Evolutionary conservation across 1,140 invertebrate species (phyloP).

Genomic region (Bombus ignitus): DNA sequence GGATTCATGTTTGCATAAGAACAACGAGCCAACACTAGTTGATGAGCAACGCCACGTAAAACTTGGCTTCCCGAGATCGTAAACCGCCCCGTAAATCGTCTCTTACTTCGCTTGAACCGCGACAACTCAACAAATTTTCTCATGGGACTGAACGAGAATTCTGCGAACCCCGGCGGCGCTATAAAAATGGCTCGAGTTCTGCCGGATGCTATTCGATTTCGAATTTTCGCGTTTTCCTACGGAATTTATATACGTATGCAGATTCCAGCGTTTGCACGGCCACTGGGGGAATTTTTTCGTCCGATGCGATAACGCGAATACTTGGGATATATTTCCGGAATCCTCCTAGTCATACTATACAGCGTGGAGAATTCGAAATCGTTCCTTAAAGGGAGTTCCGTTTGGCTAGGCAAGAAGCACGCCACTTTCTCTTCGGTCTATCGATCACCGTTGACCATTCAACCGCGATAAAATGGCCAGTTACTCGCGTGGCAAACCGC

Average conservation of each 20-base stretch:
- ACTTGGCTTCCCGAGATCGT: neutral
- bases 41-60: conserved; percentile 26
- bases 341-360: neutral
- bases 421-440: conserved; percentile 11
- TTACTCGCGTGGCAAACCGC: conserved; percentile 44
- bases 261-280: neutral
- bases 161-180: neutral
- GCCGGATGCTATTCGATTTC: conserved; percentile 2
- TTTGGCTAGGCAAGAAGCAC: neutral
- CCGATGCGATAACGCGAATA: conserved; percentile 1
- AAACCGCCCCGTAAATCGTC: neutral
- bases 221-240: neutral
- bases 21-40: neutral
- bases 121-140: neutral
- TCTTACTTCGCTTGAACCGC: neutral
- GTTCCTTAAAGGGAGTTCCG: neutral
- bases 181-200: neutral
- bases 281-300: neutral
- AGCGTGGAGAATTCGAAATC: neutral
- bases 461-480: conserved; percentile 6
- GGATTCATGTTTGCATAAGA: conserved; percentile 11
- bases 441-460: conserved; percentile 14
- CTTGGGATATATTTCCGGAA: neutral
- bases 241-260: neutral
- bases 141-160: neutral